These are phyloP conservation scores for Ephestia elutella DNA, from an alignment of 1,140 invertebrate genomes.

Conservation along the genomic window DNA sequence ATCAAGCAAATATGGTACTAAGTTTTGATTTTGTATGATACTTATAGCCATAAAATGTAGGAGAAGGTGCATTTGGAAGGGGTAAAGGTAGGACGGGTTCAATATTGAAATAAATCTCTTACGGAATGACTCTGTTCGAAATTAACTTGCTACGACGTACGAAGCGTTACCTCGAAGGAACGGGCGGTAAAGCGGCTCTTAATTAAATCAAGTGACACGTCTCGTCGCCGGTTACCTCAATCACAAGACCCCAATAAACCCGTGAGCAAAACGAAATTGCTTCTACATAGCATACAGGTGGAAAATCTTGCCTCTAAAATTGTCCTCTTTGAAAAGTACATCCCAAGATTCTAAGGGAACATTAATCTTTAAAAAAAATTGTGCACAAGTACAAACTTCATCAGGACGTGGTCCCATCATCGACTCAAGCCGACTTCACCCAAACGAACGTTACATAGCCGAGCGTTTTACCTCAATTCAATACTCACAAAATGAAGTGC, in stretches of 20 bases:
- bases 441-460: too few relatives aligned
- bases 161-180: slow-evolving; percentile 55
- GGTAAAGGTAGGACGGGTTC: slow-evolving; percentile 21
- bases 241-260: slow-evolving; percentile 71
- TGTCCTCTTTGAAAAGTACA: not conserved
- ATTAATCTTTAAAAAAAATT: too few relatives aligned
- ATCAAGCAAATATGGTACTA: not conserved
- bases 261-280: slow-evolving; percentile 42
- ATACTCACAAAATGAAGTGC: too few relatives aligned
- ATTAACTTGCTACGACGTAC: slow-evolving; percentile 52
- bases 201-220: slow-evolving; percentile 74
- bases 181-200: slow-evolving; percentile 69
- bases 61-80: not conserved
- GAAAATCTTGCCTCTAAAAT: not conserved
- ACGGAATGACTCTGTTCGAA: slow-evolving; percentile 58
- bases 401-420: too few relatives aligned
- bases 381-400: too few relatives aligned
- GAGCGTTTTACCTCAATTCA: too few relatives aligned
- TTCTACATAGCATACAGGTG: slow-evolving; percentile 24
- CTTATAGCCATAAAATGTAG: not conserved
- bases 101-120: slow-evolving; percentile 67
- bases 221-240: slow-evolving; percentile 64
- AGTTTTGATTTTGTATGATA: not conserved
- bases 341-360: too few relatives aligned
- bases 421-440: too few relatives aligned